These are phyloP conservation scores for Crotalus tigris DNA, from an alignment of 2,113 vertebrate genomes.

Conservation along the genomic window DNA sequence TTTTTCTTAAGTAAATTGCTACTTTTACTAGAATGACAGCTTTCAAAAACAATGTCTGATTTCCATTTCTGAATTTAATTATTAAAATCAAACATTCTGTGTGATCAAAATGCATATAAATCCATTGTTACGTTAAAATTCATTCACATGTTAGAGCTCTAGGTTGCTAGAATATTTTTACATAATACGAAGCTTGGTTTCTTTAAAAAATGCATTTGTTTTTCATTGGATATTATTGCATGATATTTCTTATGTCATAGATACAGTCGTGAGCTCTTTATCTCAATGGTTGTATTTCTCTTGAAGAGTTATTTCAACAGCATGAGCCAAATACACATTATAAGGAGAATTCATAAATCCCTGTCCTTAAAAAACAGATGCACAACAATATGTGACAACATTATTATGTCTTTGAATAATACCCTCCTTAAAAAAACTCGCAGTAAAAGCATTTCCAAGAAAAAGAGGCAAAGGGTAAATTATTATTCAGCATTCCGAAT, in stretches of 20 bases:
- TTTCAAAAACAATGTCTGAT: slow-evolving; percentile 17
- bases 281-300: not conserved
- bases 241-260: not conserved
- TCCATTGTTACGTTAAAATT: not conserved
- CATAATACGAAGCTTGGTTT: not conserved
- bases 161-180: not conserved
- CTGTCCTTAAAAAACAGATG: not conserved
- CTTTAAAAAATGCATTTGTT: not conserved
- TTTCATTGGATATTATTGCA: slow-evolving; percentile 3
- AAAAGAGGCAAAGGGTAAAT: not conserved
- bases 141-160: not conserved
- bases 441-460: not conserved
- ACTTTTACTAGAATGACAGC: not conserved
- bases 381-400: not conserved
- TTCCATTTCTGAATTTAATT: slow-evolving; percentile 6
- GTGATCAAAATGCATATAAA: not conserved
- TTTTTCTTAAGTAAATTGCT: slow-evolving; percentile 10
- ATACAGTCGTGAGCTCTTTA: not conserved
- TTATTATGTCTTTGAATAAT: slow-evolving; percentile 17
- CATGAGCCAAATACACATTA: not conserved
- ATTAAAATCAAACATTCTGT: slow-evolving; percentile 5
- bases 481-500: not conserved
- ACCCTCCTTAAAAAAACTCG: not conserved
- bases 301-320: not conserved
- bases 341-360: not conserved